These are phyloP conservation scores for Melanotaenia boesemani DNA, from an alignment of 2,797 vertebrate species.

Conservation along the genomic window DNA sequence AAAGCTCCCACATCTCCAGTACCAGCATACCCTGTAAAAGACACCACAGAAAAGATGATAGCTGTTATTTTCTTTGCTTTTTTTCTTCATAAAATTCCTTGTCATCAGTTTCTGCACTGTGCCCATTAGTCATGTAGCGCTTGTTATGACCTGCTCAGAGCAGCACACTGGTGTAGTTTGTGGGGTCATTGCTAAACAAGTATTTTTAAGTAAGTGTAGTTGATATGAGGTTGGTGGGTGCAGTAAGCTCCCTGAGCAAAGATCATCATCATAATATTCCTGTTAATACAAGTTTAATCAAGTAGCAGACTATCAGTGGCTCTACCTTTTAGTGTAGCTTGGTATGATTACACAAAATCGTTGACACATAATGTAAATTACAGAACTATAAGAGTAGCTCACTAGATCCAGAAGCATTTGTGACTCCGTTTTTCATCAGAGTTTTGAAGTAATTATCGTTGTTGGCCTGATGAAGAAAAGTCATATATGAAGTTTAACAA, in stretches of 20 bases:
- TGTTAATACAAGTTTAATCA: conserved; percentile 39
- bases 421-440: conserved; percentile 6
- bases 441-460: conserved; percentile 42
- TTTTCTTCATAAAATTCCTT: conserved; percentile 38
- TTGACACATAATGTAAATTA: conserved; percentile 35
- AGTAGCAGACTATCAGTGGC: conserved; percentile 7
- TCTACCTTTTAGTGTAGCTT: conserved; percentile 7
- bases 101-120: conserved; percentile 20
- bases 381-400: conserved; percentile 22
- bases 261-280: conserved; percentile 1
- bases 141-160: conserved; percentile 56
- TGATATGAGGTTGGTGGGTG: conserved; percentile 4
- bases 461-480: conserved; percentile 23
- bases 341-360: conserved; percentile 3
- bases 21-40: conserved; percentile 31
- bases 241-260: conserved; percentile 13
- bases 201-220: conserved; percentile 26
- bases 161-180: conserved; percentile 17
- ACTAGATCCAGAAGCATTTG: conserved; percentile 34
- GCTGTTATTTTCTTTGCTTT: conserved; percentile 26
- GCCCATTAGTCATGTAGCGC: conserved; percentile 20
- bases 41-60: conserved; percentile 18
- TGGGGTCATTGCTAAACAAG: conserved; percentile 15
- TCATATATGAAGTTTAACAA: conserved; percentile 31
- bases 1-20: conserved; percentile 29